These are phyloP conservation scores for Leptinotarsa juncta DNA, from an alignment of 2,888 invertebrate species.

Conservation along the genomic window DNA sequence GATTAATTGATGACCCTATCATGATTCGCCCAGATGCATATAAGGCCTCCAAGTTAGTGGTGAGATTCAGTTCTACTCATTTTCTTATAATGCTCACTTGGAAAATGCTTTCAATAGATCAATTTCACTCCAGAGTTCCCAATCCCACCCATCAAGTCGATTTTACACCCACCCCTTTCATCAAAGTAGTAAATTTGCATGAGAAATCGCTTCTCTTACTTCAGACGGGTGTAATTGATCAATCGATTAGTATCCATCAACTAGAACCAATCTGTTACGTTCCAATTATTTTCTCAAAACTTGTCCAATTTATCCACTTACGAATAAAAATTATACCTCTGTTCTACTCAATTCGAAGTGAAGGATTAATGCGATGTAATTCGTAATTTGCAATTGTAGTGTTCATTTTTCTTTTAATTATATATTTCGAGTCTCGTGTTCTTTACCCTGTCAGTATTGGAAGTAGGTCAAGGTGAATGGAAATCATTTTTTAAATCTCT, in stretches of 20 bases:
- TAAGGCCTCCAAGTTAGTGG: no score
- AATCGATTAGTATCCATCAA: slow-evolving; percentile 8
- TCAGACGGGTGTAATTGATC: not conserved
- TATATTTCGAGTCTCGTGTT: not conserved
- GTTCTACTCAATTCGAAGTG: not conserved
- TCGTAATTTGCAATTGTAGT: slow-evolving; percentile 1
- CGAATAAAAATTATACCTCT: slow-evolving; percentile 1
- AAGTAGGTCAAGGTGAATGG: slow-evolving; percentile 4
- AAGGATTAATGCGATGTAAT: slow-evolving; percentile 1
- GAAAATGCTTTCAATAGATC: no score
- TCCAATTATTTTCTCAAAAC: not conserved
- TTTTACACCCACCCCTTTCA: no score
- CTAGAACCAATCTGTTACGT: not conserved
- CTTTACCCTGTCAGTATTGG: not conserved
- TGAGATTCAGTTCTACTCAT: no score
- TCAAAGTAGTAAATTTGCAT: no score
- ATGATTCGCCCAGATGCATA: no score
- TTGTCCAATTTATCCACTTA: not conserved
- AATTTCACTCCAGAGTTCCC: no score
- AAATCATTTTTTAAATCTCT: no score
- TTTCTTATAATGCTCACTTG: no score
- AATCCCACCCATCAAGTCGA: no score
- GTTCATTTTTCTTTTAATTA: not conserved
- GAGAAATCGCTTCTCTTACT: not conserved
- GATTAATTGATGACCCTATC: no score